These are phyloP conservation scores for Pseudococcus viburni DNA, from an alignment of 2,888 invertebrate species.

Conservation along the genomic window DNA sequence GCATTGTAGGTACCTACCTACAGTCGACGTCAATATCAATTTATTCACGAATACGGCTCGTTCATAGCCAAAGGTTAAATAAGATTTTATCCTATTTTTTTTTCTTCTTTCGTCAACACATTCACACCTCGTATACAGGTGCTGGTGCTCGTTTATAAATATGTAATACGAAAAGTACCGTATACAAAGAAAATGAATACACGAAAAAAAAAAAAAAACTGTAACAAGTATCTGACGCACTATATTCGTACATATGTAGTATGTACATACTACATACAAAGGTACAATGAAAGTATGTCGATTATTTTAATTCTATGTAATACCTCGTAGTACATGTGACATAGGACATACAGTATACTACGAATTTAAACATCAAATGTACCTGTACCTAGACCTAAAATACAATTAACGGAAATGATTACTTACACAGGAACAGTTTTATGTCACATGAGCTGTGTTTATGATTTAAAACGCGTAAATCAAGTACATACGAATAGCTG, in stretches of 20 bases:
- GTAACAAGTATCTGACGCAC: neutral
- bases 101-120: neutral
- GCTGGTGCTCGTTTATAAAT: neutral
- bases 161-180: neutral
- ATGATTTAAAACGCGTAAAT: neutral
- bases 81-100: neutral
- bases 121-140: neutral
- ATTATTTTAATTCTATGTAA: neutral
- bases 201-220: neutral
- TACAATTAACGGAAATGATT: slow-evolving; percentile 11
- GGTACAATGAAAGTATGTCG: neutral
- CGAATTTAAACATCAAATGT: neutral
- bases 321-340: neutral
- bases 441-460: neutral
- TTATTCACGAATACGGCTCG: neutral
- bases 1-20: too few relatives aligned
- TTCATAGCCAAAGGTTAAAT: neutral
- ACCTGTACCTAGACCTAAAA: neutral
- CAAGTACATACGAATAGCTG: neutral
- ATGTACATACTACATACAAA: too few relatives aligned
- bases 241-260: neutral
- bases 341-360: neutral
- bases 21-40: neutral
- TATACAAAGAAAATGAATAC: neutral
- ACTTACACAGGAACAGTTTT: neutral